A percentile compares a stretch with the other conserved stretches of the same genome.
Conservation (phyloP, 1,140 invertebrate genomes). For the Bombus cullumanus region DNA sequence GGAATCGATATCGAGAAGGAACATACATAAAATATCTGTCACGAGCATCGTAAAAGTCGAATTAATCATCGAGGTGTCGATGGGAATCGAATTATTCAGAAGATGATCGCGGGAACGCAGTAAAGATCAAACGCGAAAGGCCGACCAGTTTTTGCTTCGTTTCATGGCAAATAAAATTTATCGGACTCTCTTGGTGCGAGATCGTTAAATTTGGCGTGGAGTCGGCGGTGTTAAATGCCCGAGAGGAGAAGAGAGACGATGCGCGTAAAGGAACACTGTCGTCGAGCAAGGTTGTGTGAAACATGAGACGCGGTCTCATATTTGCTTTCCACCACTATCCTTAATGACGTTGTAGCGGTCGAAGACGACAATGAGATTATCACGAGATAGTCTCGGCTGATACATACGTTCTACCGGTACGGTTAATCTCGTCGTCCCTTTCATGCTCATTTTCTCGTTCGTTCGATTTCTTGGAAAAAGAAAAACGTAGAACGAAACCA, state of each 20-base stretch:
- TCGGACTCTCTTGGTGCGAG: neutral
- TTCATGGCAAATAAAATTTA: neutral
- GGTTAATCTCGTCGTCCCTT: conserved; percentile 35
- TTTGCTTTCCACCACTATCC: conserved; percentile 49
- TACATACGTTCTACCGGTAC: conserved; percentile 38
- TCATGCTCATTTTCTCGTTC: neutral
- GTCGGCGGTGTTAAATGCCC: conserved; percentile 25
- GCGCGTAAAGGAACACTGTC: conserved; percentile 38
- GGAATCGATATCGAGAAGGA: neutral
- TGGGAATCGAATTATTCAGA: neutral
- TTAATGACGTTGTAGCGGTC: conserved; percentile 61
- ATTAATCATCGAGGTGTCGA: neutral
- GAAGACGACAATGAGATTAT: conserved; percentile 60
- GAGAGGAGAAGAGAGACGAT: neutral
- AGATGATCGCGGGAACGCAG: neutral
- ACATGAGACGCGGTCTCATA: conserved; percentile 60
- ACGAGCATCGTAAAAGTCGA: no score
- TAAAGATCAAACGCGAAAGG: neutral
- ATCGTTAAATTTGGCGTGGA: conserved; percentile 20
- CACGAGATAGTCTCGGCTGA: conserved; percentile 33
- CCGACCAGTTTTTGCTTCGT: neutral
- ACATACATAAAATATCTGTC: neutral
- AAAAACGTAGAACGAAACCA: no score
- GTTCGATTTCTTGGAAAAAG: no score
- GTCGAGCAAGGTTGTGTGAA: conserved; percentile 47